These are phyloP conservation scores for Hypocryptadius cinnamomeus DNA, from an alignment of 2,113 vertebrate genomes.

Conservation along the genomic window DNA sequence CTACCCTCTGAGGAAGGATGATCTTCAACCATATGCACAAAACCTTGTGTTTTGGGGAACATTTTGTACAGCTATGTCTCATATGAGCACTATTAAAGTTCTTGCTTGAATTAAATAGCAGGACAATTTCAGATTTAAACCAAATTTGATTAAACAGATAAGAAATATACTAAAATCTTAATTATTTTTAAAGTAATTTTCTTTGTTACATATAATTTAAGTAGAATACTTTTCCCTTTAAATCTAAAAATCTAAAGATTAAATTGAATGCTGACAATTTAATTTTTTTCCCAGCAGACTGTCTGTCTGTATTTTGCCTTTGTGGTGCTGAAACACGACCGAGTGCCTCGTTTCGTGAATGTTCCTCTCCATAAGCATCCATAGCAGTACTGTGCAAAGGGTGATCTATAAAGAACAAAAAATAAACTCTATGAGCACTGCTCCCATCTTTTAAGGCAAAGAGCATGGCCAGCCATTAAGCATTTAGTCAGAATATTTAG, in stretches of 20 bases:
- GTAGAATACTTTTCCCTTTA: background rate
- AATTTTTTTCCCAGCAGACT: background rate
- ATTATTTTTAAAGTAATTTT: background rate
- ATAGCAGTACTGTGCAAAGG: conserved; percentile 76
- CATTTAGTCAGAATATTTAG: background rate
- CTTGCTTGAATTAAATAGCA: background rate
- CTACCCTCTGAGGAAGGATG: background rate
- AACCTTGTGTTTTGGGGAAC: background rate
- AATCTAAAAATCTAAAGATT: background rate
- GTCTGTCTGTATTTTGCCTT: background rate
- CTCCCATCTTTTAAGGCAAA: background rate
- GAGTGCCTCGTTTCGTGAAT: background rate
- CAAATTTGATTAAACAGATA: background rate
- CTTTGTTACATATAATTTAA: background rate
- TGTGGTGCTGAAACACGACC: background rate
- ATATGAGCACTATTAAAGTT: background rate
- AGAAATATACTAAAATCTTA: background rate
- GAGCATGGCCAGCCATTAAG: background rate
- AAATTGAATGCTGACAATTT: background rate
- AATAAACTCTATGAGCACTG: background rate
- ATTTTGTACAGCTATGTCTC: background rate
- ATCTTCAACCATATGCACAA: background rate
- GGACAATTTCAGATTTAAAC: background rate
- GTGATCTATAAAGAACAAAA: conserved; percentile 44
- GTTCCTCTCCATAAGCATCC: conserved; percentile 38